Base-by-base conservation (phyloP, 2,888 invertebrate genomes). In the Sialis lutaria region DNA sequence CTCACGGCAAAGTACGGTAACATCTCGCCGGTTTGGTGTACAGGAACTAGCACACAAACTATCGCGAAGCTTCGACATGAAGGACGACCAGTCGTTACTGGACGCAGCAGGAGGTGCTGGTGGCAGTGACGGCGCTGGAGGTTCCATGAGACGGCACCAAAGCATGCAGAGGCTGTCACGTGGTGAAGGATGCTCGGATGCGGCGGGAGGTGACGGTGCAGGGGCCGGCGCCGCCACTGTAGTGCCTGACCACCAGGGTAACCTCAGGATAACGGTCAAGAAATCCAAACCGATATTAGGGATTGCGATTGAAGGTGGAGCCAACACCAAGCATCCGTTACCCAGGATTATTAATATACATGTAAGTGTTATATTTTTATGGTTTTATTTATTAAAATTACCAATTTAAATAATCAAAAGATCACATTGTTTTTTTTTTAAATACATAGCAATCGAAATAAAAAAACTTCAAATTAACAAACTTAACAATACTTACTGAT, bases 261-360 rank as follows among this genome's bases (percentile, higher is more conserved):
- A 88, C 68, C 74, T 90, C 58, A 76, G 87, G 64, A 83, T 92
- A 58, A 82, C 83, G 55, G 88, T 95, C 55, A 86, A 86, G 67
- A 95, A 95, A 70, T 87, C 85, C 47, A 91, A 91, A 68, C 88
- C 92, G 44, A 89, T 90, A 59, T 76, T 96, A 57, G 95, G 96
- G 55, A 90, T 96, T 60, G 95, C 93, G 52, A 95, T 96, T 59
- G 95, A 95, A 70, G 96, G 96, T 51, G 96, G 96, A 52, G 88
- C 89, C 57, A 92, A 96, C 67, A 95, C 95, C 42, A 86, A 87
- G 61, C 93, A 95, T 68, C 88, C 90, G 48, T 73, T 93, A 59
- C 95, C 95, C 46, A 77, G 92, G 63, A 92, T 96, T 60, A 93
- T 95, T 60, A 92, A 91, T 67, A 92, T 96, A 62, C 93, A 93